phyloP scores from a whole-genome alignment of 2,888 invertebrate species.

The Oscheius sp. region DNA sequence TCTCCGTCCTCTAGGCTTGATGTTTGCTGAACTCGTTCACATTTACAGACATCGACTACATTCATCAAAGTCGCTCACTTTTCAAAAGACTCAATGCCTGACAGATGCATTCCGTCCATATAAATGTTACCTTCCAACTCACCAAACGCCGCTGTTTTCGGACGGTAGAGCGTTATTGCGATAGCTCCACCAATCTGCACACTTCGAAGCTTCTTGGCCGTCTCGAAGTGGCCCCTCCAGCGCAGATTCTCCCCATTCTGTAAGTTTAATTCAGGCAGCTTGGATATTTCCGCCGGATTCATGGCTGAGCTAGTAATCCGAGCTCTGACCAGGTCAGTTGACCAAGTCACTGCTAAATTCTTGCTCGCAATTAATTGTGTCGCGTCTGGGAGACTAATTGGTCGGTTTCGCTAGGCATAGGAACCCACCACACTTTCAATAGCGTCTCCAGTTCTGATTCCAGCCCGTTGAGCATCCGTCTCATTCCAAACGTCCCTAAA shows the following conservation, averaged over 20 bases:
- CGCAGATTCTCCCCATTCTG: slow-evolving; percentile 14
- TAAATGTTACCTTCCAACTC: not conserved
- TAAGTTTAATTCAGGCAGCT: not conserved
- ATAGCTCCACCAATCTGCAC: slow-evolving; percentile 9
- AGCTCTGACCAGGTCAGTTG: too few relatives aligned
- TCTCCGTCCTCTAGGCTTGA: slow-evolving; percentile 1
- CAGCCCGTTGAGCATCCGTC: slow-evolving; percentile 19
- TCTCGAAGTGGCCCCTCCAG: slow-evolving; percentile 9
- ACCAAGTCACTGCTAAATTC: too few relatives aligned
- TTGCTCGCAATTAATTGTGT: too few relatives aligned
- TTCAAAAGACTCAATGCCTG: too few relatives aligned
- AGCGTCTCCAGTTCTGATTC: slow-evolving; percentile 24
- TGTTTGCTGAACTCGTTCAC: slow-evolving; percentile 1
- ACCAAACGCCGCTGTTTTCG: slow-evolving; percentile 20
- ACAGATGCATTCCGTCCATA: too few relatives aligned
- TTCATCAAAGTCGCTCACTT: too few relatives aligned
- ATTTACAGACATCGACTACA: too few relatives aligned
- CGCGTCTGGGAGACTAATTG: too few relatives aligned
- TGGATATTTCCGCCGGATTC: too few relatives aligned
- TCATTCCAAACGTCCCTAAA: slow-evolving; percentile 16
- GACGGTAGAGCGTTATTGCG: slow-evolving; percentile 13
- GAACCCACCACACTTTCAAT: slow-evolving; percentile 32
- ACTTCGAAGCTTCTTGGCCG: slow-evolving; percentile 1
- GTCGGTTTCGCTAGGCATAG: too few relatives aligned
- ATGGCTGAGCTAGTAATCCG: too few relatives aligned